Evolutionary conservation across 35 echinoderm and acorn worm genomes (phyloP).

Genomic region (Chiridota heheva): DNA sequence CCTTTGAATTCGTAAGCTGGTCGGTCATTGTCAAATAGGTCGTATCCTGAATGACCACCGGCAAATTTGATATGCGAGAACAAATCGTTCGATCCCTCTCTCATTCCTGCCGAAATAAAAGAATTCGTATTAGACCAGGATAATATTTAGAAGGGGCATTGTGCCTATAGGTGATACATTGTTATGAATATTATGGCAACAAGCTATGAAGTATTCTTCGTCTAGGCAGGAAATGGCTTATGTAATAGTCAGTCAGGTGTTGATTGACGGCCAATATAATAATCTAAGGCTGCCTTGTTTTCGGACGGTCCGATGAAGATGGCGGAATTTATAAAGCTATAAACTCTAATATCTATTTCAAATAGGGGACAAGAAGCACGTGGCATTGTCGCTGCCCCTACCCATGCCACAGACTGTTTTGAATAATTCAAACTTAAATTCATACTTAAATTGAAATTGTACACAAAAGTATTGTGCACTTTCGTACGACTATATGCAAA

Average conservation of each 20-base stretch:
- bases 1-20: not conserved
- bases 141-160: too few species aligned
- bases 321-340: too few species aligned
- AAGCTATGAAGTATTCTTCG: not conserved
- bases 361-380: too few species aligned
- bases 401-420: not conserved
- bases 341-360: too few species aligned
- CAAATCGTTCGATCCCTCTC: conserved; percentile 7
- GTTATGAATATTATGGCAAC: not conserved
- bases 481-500: not conserved
- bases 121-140: not conserved
- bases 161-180: not conserved
- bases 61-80: not conserved
- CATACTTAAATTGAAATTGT: not conserved
- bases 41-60: conserved; percentile 4
- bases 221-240: not conserved
- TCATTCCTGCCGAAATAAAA: conserved; percentile 11
- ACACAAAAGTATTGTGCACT: not conserved
- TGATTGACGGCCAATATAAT: not conserved
- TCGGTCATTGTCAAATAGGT: conserved; percentile 15
- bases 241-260: not conserved
- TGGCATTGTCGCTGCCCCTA: not conserved
- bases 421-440: not conserved
- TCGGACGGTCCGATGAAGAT: not conserved
- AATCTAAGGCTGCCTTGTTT: not conserved